Percentiles rank a stretch among this genome's conserved stretches.
Conservation (phyloP, 2,888 invertebrate species). For the Pasiphila rectangulata region DNA sequence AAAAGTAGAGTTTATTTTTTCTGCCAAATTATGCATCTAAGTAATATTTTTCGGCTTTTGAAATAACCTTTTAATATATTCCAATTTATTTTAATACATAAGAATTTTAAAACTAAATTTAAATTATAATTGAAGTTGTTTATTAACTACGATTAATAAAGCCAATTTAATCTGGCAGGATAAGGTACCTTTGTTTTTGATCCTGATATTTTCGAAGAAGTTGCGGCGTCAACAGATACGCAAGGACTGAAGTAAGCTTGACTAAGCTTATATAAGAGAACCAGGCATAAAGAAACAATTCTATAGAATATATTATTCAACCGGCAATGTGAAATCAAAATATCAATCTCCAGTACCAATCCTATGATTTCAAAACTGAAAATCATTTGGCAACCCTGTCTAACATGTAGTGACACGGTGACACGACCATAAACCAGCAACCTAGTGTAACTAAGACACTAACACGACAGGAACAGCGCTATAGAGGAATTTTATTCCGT, state of each 20-base stretch:
- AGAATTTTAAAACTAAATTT: too few relatives aligned
- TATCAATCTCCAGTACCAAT: constrained; percentile 23
- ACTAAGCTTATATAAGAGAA: constrained; percentile 1
- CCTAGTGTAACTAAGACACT: constrained; percentile 55
- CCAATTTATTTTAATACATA: too few relatives aligned
- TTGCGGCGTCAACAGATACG: background rate
- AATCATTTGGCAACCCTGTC: constrained; percentile 27
- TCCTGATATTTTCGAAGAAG: background rate
- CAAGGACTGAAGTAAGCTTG: background rate
- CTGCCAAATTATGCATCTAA: too few relatives aligned
- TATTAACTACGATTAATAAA: too few relatives aligned
- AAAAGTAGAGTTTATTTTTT: too few relatives aligned
- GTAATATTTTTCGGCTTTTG: too few relatives aligned
- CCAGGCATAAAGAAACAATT: constrained; percentile 2
- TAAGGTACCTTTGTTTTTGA: background rate
- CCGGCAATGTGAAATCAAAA: constrained; percentile 16
- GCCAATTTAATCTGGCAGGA: background rate
- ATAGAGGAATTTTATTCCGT: constrained; percentile 60
- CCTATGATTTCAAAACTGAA: constrained; percentile 18
- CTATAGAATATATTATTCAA: constrained; percentile 3
- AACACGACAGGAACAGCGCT: constrained; percentile 65
- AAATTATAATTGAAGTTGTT: too few relatives aligned
- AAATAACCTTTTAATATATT: too few relatives aligned
- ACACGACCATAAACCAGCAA: constrained; percentile 58
- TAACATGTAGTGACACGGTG: constrained; percentile 35